Evolutionary conservation across 2,113 vertebrate genomes (phyloP), one percentile per base, ranked within the genome.

Genomic region (Caloenas nicobarica): DNA sequence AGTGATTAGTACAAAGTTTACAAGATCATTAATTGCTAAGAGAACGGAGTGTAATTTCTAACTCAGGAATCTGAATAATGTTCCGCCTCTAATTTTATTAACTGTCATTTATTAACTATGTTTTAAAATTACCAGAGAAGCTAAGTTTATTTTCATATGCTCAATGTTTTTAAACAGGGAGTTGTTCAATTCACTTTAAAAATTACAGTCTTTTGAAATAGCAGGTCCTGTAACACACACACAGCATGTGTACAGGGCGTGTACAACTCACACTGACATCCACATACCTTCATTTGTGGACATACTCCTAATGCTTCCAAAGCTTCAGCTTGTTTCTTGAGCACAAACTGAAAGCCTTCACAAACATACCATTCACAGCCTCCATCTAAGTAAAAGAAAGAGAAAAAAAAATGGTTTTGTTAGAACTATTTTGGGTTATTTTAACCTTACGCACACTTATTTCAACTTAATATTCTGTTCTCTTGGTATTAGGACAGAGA

Each of bases 311-410:
- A 97, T 3, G 57, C 44, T 91, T 99, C 91, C 31, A 99, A 97
- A 61, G 99, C 98, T 83, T 99, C 97, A 34, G 99, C 99, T 97
- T 99, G 99, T 65, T 98, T 98, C 84, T 81, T 98, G 56, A 99
- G 98, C 74, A 99, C 97, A 69, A 98, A 97, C 97, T 99, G 99
- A 97, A 99, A 99, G 8, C 98, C 99, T 96, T 99, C 99, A 46
- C 99, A 99, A 72, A 99, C 51, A 81, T 98, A 97, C 99, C 99
- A 99, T 69, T 98, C 96, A 96, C 95, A 98, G 71, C 88, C 96
- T 95, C 89, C 95, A 84, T 97, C 98, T 98, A 92, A 77, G 85
- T 5, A 12, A 50, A 28, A 54, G 34, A 25, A 71, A 24, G 94
- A 64, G 92, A 28, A 44, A 46, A 50, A 11, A n/a, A n/a, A n/a